These are phyloP conservation scores for Platichthys flesus DNA, from an alignment of 2,113 vertebrate species.

Conservation along the genomic window DNA sequence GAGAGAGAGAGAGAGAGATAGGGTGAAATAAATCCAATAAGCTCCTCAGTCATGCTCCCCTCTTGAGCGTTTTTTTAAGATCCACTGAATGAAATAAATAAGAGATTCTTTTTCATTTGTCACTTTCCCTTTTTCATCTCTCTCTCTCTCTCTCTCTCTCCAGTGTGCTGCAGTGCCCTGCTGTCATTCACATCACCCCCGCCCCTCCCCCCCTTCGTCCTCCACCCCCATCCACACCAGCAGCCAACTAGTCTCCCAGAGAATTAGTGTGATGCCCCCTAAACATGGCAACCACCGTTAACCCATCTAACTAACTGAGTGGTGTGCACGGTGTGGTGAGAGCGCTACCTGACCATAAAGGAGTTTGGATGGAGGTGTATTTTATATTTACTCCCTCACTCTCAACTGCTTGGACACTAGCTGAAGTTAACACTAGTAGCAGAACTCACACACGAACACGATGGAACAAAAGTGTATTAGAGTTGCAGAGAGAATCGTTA, in stretches of 20 bases:
- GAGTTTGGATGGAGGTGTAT: no score
- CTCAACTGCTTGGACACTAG: no score
- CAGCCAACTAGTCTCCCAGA: conserved; percentile 7
- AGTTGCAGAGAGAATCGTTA: no score
- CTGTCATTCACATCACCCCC: conserved; percentile 26
- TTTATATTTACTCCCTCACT: no score
- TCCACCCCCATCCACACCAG: conserved; percentile 3
- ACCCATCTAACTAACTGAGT: neutral
- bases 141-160: conserved; percentile 30
- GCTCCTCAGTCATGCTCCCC: conserved; percentile 73
- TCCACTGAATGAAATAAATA: conserved; percentile 73
- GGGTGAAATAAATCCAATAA: conserved; percentile 77
- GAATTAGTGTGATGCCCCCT: neutral
- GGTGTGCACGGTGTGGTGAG: neutral
- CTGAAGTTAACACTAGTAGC: no score
- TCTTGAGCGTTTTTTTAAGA: conserved; percentile 73
- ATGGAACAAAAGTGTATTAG: neutral
- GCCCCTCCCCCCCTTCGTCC: conserved; percentile 11
- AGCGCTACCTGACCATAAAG: neutral
- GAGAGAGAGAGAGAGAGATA: conserved; percentile 58
- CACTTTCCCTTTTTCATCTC: conserved; percentile 50
- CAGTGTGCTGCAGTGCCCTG: conserved; percentile 49
- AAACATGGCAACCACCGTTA: neutral
- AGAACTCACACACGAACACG: no score
- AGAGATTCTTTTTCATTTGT: conserved; percentile 64